Base-by-base conservation (phyloP, 2,797 vertebrate species). In the Clarias pachynema region DNA sequence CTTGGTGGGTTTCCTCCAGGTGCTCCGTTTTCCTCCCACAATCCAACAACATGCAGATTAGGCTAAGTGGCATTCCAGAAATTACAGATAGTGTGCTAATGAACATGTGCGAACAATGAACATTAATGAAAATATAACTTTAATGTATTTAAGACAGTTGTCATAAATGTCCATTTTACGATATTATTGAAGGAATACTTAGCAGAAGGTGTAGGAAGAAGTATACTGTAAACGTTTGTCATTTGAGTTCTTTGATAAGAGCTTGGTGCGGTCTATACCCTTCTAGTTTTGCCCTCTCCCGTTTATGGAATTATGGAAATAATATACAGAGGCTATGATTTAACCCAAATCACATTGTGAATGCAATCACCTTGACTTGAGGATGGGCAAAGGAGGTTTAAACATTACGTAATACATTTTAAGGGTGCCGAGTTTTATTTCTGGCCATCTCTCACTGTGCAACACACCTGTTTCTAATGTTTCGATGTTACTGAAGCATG, bases 311-410 rank as follows among this genome's bases (percentile, higher is more conserved):
- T 66, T 79, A 72, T 49, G 44, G 44, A 49, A 49, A 49, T 49
- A 49, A 87, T 78, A 26, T 24, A 80, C 90, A 87, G 91, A 90
- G 86, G 89, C 84, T 68, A 89, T 84, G 79, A 74, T 62, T 73
- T 37, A 59, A 59, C 79, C 37, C 69, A 83, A 82, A 72, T 73
- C 20, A 53, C 53, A 73, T 12, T 5, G 59, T n/a, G 37, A 60
- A 29, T 73, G 81, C 90, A 89, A 91, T 91, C 89, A 91, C 87
- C 34, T 77, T 34, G 57, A 59, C 29, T n/a, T 15, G 16, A 62
- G 68, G 12, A 72, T 44, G 74, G 29, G 26, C 2, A 6, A 60
- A 8, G 57, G 57, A n/a, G 22, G 12, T 7, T n/a, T 37, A 79
- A 40, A 15, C 24, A 18, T 79, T 79, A 79, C 34, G 4, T 79